Conservation (phyloP, 2,888 invertebrate species). For the Drosophila histrio region DNA sequence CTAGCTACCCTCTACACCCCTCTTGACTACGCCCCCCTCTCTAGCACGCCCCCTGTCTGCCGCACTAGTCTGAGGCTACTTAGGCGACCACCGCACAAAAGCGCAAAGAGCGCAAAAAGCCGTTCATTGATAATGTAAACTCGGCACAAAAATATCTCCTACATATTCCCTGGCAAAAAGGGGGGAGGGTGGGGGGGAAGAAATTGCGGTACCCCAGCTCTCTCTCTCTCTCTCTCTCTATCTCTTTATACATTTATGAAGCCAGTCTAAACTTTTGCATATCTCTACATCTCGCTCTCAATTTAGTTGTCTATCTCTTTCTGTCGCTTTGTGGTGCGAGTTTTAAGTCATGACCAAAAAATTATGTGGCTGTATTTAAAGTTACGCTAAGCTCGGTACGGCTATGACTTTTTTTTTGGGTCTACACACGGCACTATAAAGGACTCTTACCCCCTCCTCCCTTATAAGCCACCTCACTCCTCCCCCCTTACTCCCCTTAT, state of each 20-base stretch:
- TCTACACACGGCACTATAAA: constrained; percentile 3
- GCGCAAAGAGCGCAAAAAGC: constrained; percentile 75
- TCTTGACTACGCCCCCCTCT: neutral
- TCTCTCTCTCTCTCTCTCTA: neutral
- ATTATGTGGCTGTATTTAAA: constrained; percentile 78
- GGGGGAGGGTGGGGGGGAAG: neutral
- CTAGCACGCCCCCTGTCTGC: neutral
- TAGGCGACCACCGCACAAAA: constrained; percentile 70
- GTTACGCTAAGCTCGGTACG: constrained; percentile 58
- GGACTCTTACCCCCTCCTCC: neutral
- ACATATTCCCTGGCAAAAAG: neutral
- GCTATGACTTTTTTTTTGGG: constrained; percentile 22
- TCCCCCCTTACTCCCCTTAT: neutral
- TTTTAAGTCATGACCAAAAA: constrained; percentile 73
- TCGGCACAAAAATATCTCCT: constrained; percentile 77
- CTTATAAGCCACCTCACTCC: neutral
- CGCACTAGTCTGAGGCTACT: constrained; percentile 53
- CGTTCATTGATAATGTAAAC: constrained; percentile 80
- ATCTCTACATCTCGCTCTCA: constrained; percentile 4
- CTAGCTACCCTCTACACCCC: neutral
- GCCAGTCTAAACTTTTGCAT: constrained; percentile 69
- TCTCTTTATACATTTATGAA: constrained; percentile 63
- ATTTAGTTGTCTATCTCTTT: neutral
- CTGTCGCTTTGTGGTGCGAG: constrained; percentile 29
- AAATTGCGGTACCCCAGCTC: neutral